Evolutionary conservation across 2,113 vertebrate species (phyloP).

Genomic region (Nothoprocta pentlandii): DNA sequence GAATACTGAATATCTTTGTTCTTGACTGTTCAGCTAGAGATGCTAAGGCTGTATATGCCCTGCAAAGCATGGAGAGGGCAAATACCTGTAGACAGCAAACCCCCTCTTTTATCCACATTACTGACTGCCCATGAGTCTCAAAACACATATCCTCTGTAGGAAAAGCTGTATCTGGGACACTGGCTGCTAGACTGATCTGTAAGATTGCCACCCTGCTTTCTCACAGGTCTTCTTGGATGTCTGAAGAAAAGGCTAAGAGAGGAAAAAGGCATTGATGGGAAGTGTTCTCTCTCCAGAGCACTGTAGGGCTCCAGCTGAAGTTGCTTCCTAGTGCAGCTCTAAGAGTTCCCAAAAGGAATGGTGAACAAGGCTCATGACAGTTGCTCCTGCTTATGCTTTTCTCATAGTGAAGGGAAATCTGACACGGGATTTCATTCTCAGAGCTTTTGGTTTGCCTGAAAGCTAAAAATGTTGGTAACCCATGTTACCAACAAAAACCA

Average conservation of each 20-base stretch:
- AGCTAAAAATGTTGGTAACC: not conserved
- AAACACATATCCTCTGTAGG: not conserved
- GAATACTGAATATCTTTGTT: not conserved
- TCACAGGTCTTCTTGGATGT: not conserved
- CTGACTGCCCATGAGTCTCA: not conserved
- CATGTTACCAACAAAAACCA: not conserved
- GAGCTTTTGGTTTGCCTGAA: not conserved
- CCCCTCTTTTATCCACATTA: rapidly evolving
- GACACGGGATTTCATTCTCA: not conserved
- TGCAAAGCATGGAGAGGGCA: not conserved
- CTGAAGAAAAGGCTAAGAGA: not conserved
- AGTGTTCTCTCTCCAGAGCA: not conserved
- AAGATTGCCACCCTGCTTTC: not conserved
- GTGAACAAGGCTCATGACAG: not conserved
- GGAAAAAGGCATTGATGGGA: not conserved
- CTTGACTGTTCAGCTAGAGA: not conserved
- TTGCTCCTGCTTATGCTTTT: not conserved
- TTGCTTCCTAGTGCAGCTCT: not conserved
- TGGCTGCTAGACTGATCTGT: not conserved
- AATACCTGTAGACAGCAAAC: not conserved
- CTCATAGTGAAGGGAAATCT: too few species aligned
- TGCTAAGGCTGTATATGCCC: not conserved
- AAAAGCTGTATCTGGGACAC: not conserved
- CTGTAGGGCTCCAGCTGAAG: not conserved
- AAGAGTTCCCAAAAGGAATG: not conserved